Conservation (phyloP, 1,140 invertebrate genomes). For the Stratiolaelaps scimitus region DNA sequence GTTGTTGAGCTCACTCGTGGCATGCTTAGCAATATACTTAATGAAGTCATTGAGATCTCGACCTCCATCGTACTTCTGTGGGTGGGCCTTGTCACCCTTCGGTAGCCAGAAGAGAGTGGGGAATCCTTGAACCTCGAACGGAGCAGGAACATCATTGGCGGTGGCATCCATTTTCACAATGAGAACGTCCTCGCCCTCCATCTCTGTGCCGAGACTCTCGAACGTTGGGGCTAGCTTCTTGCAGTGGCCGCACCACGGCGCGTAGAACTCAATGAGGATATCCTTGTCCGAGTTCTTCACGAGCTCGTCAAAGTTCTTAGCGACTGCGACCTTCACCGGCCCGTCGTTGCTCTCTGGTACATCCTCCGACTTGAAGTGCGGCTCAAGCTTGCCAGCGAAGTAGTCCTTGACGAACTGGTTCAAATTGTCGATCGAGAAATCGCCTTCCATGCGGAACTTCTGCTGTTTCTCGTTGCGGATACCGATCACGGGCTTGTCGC, state of each 20-base stretch:
- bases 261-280: conserved; percentile 64
- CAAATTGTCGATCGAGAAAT: conserved; percentile 79
- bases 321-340: conserved; percentile 79
- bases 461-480: conserved; percentile 65
- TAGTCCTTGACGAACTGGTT: conserved; percentile 77
- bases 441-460: conserved; percentile 78
- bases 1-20: conserved; percentile 71
- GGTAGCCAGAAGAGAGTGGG: conserved; percentile 93
- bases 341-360: conserved; percentile 72
- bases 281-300: conserved; percentile 83
- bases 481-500: conserved; percentile 76
- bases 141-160: conserved; percentile 88
- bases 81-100: conserved; percentile 63
- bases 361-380: conserved; percentile 89
- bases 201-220: conserved; percentile 84
- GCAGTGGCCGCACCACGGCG: conserved; percentile 74
- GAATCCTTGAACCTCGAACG: conserved; percentile 87
- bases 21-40: conserved; percentile 86
- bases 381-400: conserved; percentile 64
- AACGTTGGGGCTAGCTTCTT: conserved; percentile 85
- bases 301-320: conserved; percentile 90
- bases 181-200: conserved; percentile 65
- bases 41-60: conserved; percentile 88
- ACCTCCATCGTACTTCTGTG: conserved; percentile 86
- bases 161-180: conserved; percentile 98